phyloP scores from a whole-genome alignment of 2,888 invertebrate species.

The Apodemia mormo region DNA sequence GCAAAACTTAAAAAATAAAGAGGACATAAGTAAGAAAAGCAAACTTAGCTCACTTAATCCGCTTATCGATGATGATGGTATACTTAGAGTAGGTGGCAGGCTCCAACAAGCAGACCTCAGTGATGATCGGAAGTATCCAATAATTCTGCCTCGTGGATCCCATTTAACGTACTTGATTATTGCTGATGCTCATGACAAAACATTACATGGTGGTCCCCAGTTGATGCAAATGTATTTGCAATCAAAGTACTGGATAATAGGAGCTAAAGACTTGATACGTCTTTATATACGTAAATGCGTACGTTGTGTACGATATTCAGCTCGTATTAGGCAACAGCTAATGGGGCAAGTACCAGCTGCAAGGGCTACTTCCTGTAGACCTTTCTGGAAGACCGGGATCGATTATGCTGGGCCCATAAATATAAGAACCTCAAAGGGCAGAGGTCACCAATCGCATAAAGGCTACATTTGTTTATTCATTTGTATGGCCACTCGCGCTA shows the following conservation, averaged over 20 bases:
- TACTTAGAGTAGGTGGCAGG: constrained; percentile 26
- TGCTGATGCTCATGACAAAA: constrained; percentile 36
- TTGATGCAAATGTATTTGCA: constrained; percentile 33
- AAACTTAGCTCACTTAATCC: constrained; percentile 21
- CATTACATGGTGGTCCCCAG: constrained; percentile 39
- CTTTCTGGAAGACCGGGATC: constrained; percentile 33
- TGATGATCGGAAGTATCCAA: constrained; percentile 23
- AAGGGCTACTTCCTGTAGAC: constrained; percentile 27
- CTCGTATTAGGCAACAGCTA: constrained; percentile 24
- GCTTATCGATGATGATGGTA: constrained; percentile 19
- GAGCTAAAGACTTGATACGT: constrained; percentile 25
- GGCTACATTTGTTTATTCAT: constrained; percentile 27
- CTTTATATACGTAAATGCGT: constrained; percentile 29
- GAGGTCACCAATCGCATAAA: constrained; percentile 33
- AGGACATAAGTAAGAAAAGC: constrained; percentile 10
- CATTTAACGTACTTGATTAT: constrained; percentile 30
- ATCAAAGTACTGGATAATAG: constrained; percentile 33
- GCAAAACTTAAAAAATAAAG: neutral
- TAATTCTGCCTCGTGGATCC: constrained; percentile 24
- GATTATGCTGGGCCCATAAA: constrained; percentile 36
- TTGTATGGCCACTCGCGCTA: constrained; percentile 30
- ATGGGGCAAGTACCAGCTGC: constrained; percentile 37
- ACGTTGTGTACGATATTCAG: constrained; percentile 28
- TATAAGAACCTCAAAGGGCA: constrained; percentile 32
- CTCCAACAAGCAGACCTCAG: constrained; percentile 17